Evolutionary conservation across 2,797 vertebrate species (phyloP).

Genomic region (Triplophysa bombifrons): DNA sequence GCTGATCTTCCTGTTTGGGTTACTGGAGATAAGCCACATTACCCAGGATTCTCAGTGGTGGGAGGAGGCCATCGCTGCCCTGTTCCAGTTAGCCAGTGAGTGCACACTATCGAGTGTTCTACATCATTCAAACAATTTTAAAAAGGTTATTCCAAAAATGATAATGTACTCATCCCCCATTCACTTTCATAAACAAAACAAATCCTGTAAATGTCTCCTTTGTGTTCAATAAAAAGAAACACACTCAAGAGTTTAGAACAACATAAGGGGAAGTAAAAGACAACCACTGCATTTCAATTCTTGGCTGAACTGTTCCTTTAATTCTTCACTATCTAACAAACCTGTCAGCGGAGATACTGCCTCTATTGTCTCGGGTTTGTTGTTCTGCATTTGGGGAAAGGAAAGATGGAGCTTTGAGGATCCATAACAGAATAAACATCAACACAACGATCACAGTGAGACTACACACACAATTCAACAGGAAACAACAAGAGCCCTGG

Average conservation of each 20-base stretch:
- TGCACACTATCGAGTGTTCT: slow-evolving; percentile 58
- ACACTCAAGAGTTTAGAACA: neutral
- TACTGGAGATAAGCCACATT: slow-evolving; percentile 86
- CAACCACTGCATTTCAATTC: neutral
- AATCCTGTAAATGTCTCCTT: neutral
- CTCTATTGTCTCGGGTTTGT: slow-evolving; percentile 37
- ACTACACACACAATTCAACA: slow-evolving; percentile 51
- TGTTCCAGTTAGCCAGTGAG: slow-evolving; percentile 98
- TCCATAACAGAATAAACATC: slow-evolving; percentile 49
- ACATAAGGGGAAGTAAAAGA: neutral
- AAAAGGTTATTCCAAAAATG: neutral
- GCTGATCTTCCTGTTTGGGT: slow-evolving; percentile 92
- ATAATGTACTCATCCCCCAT: neutral
- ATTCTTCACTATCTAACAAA: slow-evolving; percentile 24
- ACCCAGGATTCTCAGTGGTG: slow-evolving; percentile 94
- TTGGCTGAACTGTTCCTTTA: neutral
- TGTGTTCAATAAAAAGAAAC: neutral
- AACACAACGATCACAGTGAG: slow-evolving; percentile 34
- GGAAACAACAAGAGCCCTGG: slow-evolving; percentile 46
- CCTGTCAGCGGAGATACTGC: slow-evolving; percentile 10
- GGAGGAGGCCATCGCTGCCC: slow-evolving; percentile 97
- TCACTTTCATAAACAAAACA: too few species aligned
- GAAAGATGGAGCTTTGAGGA: slow-evolving; percentile 49
- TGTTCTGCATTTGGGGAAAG: slow-evolving; percentile 34
- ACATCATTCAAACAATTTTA: neutral